Evolutionary conservation across 2,888 invertebrate species (phyloP).

Genomic region (Entomobrya multifasciata): DNA sequence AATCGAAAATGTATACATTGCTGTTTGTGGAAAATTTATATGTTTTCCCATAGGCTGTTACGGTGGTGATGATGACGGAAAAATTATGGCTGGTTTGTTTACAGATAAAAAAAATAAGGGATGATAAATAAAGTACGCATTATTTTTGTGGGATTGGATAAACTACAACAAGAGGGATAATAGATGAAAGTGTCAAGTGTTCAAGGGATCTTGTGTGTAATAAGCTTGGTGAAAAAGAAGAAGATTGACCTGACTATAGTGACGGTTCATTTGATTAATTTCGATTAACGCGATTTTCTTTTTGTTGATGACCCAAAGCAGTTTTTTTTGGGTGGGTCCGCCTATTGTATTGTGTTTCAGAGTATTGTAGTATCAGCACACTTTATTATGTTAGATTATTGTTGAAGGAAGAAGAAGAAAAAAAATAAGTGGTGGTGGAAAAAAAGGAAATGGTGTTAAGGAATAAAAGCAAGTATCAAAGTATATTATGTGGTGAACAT

Average conservation of each 20-base stretch:
- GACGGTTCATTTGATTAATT: conserved; percentile 79
- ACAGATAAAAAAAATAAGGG: too few relatives aligned
- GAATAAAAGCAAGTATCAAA: conserved; percentile 32
- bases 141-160: too few relatives aligned
- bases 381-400: background rate
- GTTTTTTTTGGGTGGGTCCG: too few relatives aligned
- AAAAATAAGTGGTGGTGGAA: background rate
- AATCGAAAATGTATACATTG: too few relatives aligned
- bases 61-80: too few relatives aligned
- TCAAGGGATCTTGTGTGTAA: too few relatives aligned
- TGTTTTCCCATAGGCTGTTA: too few relatives aligned
- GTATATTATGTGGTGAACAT: conserved; percentile 61
- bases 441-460: conserved; percentile 37
- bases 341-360: background rate
- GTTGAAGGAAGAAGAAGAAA: conserved; percentile 9
- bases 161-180: background rate
- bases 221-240: conserved; percentile 39
- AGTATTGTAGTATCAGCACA: conserved; percentile 28
- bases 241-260: conserved; percentile 21
- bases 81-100: too few relatives aligned
- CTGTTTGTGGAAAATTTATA: too few relatives aligned
- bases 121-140: too few relatives aligned
- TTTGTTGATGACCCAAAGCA: conserved; percentile 52
- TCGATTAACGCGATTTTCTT: conserved; percentile 74
- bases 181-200: conserved; percentile 52